phyloP scores from a whole-genome alignment of 1,140 invertebrate species.

The Triops cancriformis region DNA sequence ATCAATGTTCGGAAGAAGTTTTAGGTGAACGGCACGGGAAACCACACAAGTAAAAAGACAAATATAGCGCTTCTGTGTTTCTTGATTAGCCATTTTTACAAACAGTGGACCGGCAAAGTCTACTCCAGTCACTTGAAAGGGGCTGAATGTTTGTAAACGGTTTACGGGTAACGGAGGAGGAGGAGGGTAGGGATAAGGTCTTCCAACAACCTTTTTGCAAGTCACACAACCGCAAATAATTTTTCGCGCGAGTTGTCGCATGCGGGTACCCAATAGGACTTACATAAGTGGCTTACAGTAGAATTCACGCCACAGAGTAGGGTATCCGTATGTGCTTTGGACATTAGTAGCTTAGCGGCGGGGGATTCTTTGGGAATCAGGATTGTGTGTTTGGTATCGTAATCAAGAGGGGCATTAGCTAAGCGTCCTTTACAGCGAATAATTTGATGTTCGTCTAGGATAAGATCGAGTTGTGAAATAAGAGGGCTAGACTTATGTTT shows the following conservation, averaged over 20 bases:
- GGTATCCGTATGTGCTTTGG: no score
- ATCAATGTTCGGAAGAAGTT: conserved; percentile 27
- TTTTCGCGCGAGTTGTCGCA: not conserved
- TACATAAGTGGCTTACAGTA: no score
- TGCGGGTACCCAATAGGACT: no score
- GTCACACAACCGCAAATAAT: not conserved
- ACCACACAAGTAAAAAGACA: conserved; percentile 39
- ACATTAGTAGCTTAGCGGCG: no score
- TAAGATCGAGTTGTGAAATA: no score
- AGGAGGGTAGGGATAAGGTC: not conserved
- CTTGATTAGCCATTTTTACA: conserved; percentile 20
- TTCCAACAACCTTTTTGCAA: conserved; percentile 6
- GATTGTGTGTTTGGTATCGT: no score
- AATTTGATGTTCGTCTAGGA: no score
- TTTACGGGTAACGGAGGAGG: conserved; percentile 1
- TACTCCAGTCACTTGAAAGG: conserved; percentile 32
- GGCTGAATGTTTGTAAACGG: not conserved
- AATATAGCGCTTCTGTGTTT: conserved; percentile 16
- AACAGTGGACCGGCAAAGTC: conserved; percentile 37
- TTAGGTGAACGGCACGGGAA: conserved; percentile 33
- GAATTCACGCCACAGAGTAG: no score
- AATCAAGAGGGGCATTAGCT: no score
- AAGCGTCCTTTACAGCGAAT: no score
- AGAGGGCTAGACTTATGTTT: no score
- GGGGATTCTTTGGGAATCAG: no score